Percentiles rank a stretch among this genome's conserved stretches.
These are phyloP conservation scores for Aphis craccivora DNA, from an alignment of 1,140 invertebrate genomes.

Conservation along the genomic window DNA sequence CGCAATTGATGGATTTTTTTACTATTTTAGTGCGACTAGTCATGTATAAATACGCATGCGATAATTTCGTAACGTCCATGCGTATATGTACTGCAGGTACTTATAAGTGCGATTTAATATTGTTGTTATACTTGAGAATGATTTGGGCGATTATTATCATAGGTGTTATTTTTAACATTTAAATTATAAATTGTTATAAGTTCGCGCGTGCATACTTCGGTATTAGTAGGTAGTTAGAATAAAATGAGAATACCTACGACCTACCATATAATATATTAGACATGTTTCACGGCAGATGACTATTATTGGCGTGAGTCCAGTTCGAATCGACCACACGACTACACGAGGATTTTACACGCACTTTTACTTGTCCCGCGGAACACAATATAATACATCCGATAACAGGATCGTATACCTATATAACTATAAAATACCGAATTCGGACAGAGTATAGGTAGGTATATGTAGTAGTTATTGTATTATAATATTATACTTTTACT, in stretches of 20 bases:
- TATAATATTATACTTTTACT: not conserved
- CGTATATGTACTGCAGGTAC: not conserved
- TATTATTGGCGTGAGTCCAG: not conserved
- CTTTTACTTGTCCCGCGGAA: not conserved
- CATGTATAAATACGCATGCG: not conserved
- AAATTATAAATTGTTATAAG: not conserved
- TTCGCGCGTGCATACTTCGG: not conserved
- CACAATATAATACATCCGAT: not conserved
- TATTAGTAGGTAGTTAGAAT: not conserved
- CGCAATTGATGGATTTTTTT: conserved; percentile 42
- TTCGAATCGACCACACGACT: not conserved
- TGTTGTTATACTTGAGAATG: conserved; percentile 17
- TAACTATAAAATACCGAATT: not conserved
- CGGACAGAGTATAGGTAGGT: not conserved
- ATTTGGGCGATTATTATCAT: not conserved
- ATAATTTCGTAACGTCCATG: not conserved
- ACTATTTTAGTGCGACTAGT: conserved; percentile 20
- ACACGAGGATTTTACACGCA: not conserved
- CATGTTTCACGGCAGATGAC: not conserved
- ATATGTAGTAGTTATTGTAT: no score
- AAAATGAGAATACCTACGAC: not conserved
- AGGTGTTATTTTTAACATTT: not conserved
- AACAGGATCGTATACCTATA: not conserved
- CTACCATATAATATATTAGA: not conserved
- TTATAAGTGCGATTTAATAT: not conserved